These are phyloP conservation scores for Malurus elegans DNA, from an alignment of 2,113 vertebrate genomes.

Conservation along the genomic window DNA sequence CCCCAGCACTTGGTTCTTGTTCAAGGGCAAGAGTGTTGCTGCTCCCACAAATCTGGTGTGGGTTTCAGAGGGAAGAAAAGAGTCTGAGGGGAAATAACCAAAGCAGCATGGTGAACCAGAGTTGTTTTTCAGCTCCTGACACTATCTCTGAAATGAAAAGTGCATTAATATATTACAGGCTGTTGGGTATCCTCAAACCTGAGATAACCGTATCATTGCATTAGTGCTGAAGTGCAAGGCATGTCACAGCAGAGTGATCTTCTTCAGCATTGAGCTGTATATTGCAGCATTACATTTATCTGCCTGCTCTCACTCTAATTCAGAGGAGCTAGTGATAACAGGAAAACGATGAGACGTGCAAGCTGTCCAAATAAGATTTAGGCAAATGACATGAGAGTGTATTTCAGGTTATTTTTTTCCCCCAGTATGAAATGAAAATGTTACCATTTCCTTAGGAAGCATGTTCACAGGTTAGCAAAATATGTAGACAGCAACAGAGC, in stretches of 20 bases:
- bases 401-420: background rate
- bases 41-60: background rate
- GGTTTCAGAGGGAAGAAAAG: background rate
- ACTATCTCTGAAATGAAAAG: constrained; percentile 25
- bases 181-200: background rate
- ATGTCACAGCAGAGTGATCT: constrained; percentile 12
- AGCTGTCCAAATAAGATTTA: constrained; percentile 53
- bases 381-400: background rate
- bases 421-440: background rate
- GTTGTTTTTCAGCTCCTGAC: constrained; percentile 3
- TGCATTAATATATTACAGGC: background rate
- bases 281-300: constrained; percentile 1
- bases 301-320: background rate
- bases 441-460: constrained; percentile 12
- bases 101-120: background rate
- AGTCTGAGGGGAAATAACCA: background rate
- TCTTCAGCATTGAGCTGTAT: background rate
- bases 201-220: background rate
- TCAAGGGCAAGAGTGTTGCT: background rate
- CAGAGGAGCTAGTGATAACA: background rate
- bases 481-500: background rate
- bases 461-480: background rate
- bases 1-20: background rate
- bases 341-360: background rate
- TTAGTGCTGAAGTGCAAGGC: background rate